Evolutionary conservation across 1,140 invertebrate genomes (phyloP).

Genomic region (Brachystomella parvula): DNA sequence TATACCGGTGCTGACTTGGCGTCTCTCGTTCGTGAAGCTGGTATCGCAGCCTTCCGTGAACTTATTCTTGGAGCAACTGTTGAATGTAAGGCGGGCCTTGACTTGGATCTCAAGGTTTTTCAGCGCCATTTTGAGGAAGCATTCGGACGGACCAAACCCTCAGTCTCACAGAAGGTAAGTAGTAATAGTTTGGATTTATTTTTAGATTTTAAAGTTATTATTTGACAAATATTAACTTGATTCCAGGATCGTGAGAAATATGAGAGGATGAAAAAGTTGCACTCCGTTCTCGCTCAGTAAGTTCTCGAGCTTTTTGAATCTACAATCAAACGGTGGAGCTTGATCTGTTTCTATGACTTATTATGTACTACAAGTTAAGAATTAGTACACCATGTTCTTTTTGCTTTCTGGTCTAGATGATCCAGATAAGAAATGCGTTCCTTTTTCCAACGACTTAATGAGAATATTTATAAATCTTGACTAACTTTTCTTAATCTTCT

Average conservation of each 20-base stretch:
- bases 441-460: no score
- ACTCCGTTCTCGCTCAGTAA: conserved; percentile 19
- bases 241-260: conserved; percentile 50
- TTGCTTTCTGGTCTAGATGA: no score
- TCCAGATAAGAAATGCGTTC: no score
- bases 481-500: no score
- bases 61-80: conserved; percentile 45
- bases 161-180: conserved; percentile 62
- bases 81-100: conserved; percentile 48
- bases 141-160: conserved; percentile 66
- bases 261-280: conserved; percentile 45
- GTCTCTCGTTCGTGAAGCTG: conserved; percentile 73
- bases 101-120: conserved; percentile 45
- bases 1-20: conserved; percentile 90
- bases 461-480: no score
- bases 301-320: no score
- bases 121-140: conserved; percentile 55
- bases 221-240: conserved; percentile 5
- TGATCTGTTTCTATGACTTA: no score
- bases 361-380: no score
- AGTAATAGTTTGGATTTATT: neutral
- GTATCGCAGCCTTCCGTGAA: conserved; percentile 64
- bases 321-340: no score
- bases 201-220: conserved; percentile 9
- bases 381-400: no score